phyloP scores from a whole-genome alignment of 2,113 vertebrate species.

The Bagarius yarrelli region DNA sequence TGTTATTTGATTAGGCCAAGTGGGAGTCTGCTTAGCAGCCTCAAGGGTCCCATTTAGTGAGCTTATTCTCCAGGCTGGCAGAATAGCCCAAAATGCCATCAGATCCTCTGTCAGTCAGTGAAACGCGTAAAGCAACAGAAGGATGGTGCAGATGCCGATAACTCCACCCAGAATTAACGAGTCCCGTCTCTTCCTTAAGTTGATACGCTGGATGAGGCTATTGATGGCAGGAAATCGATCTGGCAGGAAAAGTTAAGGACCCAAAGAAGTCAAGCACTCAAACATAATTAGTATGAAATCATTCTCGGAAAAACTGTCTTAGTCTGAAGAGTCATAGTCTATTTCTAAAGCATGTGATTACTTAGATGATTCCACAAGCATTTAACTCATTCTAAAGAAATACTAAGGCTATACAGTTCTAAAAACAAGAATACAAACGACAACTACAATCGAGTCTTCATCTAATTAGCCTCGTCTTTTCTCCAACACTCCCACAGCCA shows the following conservation, averaged over 20 bases:
- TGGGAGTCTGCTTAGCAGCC: constrained; percentile 53
- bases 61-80: constrained; percentile 49
- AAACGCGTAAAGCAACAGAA: constrained; percentile 91
- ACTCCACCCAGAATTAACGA: constrained; percentile 88
- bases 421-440: background rate
- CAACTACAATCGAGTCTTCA: background rate
- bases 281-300: background rate
- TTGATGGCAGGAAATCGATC: constrained; percentile 97
- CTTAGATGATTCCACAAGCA: too few species aligned
- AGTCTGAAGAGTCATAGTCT: background rate
- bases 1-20: constrained; percentile 55
- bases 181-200: constrained; percentile 93
- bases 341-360: background rate
- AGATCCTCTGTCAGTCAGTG: constrained; percentile 73
- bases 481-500: background rate
- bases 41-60: constrained; percentile 50
- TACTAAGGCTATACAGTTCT: background rate
- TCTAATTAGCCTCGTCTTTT: background rate
- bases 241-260: constrained; percentile 65
- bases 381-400: too few species aligned
- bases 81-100: constrained; percentile 42
- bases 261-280: background rate
- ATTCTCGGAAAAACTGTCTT: background rate
- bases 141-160: constrained; percentile 90
- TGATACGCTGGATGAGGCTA: constrained; percentile 95